Conservation (phyloP, 2,888 invertebrate genomes). For the Cheilosia vernalis region DNA sequence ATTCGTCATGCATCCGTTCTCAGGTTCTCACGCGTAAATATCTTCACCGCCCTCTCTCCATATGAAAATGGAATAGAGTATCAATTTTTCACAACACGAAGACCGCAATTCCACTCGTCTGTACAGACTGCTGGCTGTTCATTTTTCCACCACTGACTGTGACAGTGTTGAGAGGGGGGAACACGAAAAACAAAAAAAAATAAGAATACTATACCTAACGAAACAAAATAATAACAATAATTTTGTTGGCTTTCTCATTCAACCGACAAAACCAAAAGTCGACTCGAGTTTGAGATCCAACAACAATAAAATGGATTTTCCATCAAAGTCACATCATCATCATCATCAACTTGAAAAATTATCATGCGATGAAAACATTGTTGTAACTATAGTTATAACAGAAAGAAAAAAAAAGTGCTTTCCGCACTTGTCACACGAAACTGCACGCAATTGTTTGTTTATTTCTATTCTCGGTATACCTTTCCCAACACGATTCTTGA, state of each 20-base stretch:
- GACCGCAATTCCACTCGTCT: slow-evolving; percentile 7
- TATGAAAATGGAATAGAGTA: slow-evolving; percentile 2
- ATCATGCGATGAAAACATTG: slow-evolving; percentile 68
- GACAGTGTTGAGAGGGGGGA: slow-evolving; percentile 21
- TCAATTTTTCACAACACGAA: slow-evolving; percentile 25
- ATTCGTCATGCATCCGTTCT: slow-evolving; percentile 74
- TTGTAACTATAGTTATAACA: slow-evolving; percentile 25
- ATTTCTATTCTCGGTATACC: slow-evolving; percentile 10
- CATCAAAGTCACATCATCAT: slow-evolving; percentile 74
- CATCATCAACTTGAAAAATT: slow-evolving; percentile 43
- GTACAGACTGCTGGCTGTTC: slow-evolving; percentile 15
- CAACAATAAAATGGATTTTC: slow-evolving; percentile 67
- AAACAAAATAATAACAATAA: slow-evolving; percentile 73
- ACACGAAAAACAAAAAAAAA: slow-evolving; percentile 5
- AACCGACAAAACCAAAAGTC: slow-evolving; percentile 66
- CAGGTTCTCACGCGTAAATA: slow-evolving; percentile 74
- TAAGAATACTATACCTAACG: slow-evolving; percentile 18
- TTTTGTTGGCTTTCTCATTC: slow-evolving; percentile 72
- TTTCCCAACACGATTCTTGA: slow-evolving; percentile 48
- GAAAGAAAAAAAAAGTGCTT: slow-evolving; percentile 44
- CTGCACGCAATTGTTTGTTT: slow-evolving; percentile 69
- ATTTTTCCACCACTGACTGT: slow-evolving; percentile 60
- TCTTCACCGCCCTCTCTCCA: slow-evolving; percentile 47
- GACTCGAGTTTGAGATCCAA: not conserved
- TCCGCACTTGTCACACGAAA: slow-evolving; percentile 74